These are phyloP conservation scores for Drosophila santomea DNA, from an alignment of 1,140 invertebrate species.

Conservation along the genomic window DNA sequence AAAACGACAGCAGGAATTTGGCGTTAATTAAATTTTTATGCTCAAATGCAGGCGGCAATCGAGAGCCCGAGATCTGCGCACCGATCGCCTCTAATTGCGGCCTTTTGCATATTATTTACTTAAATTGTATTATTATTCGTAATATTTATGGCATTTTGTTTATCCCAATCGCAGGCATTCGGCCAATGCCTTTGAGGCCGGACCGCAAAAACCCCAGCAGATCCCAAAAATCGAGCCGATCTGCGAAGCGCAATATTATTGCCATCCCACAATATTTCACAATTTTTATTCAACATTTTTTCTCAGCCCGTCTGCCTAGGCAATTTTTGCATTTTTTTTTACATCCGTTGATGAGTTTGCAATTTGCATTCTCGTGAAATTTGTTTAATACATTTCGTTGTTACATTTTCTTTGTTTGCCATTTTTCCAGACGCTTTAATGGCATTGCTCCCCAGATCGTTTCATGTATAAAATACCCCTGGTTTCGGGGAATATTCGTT, in stretches of 20 bases:
- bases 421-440: conserved; percentile 36
- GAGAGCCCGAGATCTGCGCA: conserved; percentile 10
- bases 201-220: not conserved
- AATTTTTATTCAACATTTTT: conserved; percentile 30
- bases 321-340: conserved; percentile 9
- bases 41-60: conserved; percentile 59
- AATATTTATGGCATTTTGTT: conserved; percentile 66
- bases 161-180: conserved; percentile 52
- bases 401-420: conserved; percentile 40
- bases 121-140: conserved; percentile 60
- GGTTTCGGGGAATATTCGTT: not conserved
- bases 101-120: conserved; percentile 52
- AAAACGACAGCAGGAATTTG: conserved; percentile 46
- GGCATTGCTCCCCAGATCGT: not conserved
- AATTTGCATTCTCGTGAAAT: conserved; percentile 27
- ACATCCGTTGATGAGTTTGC: not conserved
- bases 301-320: conserved; percentile 1
- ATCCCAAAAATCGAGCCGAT: not conserved
- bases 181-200: conserved; percentile 45
- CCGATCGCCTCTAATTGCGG: conserved; percentile 45
- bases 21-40: conserved; percentile 72
- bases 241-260: conserved; percentile 16
- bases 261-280: conserved; percentile 35
- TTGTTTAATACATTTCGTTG: conserved; percentile 25
- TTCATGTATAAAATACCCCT: not conserved